These are phyloP conservation scores for Nerophis ophidion DNA, from an alignment of 2,113 vertebrate species.

Conservation along the genomic window DNA sequence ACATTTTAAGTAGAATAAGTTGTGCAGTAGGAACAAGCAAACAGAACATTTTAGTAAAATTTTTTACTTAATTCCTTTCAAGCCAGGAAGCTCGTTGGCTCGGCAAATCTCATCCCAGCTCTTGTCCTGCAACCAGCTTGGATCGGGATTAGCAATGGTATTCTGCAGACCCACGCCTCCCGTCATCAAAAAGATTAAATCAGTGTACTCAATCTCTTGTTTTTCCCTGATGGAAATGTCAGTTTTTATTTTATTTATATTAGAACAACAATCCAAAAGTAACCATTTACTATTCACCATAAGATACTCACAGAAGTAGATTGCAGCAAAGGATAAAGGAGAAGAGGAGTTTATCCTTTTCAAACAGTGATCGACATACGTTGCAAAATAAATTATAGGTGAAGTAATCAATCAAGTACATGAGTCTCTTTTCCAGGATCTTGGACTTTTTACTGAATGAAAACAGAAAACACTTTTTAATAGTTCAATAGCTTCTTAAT, in stretches of 20 bases:
- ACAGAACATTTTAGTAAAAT: not conserved
- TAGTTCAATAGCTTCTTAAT: not conserved
- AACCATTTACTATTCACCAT: not conserved
- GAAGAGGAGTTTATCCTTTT: constrained; percentile 94
- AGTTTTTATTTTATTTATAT: not conserved
- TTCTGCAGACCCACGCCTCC: constrained; percentile 92
- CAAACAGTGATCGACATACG: constrained; percentile 92
- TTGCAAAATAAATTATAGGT: constrained; percentile 95
- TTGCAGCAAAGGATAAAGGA: constrained; percentile 91
- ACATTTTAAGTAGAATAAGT: not conserved
- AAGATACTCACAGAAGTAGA: constrained; percentile 83
- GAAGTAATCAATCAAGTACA: constrained; percentile 86
- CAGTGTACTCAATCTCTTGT: constrained; percentile 79
- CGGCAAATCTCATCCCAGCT: constrained; percentile 94
- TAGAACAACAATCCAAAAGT: not conserved
- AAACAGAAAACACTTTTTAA: not conserved
- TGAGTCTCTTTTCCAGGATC: constrained; percentile 84
- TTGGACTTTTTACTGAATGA: constrained; percentile 85
- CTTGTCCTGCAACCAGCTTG: constrained; percentile 88
- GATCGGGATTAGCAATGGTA: constrained; percentile 80
- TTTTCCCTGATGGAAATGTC: constrained; percentile 70
- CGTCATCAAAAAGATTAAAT: constrained; percentile 92
- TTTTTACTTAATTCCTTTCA: constrained; percentile 80
- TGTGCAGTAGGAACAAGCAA: not conserved
- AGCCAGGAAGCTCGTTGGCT: constrained; percentile 81